Percentiles rank a stretch among this genome's conserved stretches.
Evolutionary conservation across 2,797 vertebrate genomes (phyloP).

Genomic region (Mormyrus proboscirostris): DNA sequence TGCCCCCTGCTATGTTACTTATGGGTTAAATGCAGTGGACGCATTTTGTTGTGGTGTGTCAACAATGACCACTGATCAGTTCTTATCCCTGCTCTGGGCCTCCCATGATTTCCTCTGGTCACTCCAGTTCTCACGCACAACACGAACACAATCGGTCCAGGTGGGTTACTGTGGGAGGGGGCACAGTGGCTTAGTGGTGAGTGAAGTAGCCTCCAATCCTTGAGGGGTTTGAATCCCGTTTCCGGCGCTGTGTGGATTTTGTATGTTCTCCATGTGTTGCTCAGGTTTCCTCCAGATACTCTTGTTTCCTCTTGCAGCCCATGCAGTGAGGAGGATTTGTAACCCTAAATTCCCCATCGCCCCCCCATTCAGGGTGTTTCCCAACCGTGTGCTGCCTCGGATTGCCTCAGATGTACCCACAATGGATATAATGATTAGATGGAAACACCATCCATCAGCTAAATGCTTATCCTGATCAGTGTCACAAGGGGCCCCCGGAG

Average conservation of each 20-base stretch:
- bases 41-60: not conserved
- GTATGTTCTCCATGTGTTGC: not conserved
- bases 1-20: not conserved
- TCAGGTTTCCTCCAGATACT: not conserved
- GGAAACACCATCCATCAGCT: not conserved
- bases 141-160: not conserved
- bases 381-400: not conserved
- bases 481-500: not conserved
- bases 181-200: not conserved
- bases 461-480: not conserved
- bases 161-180: not conserved
- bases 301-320: not conserved
- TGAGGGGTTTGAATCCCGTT: not conserved
- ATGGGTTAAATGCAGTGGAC: not conserved
- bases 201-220: not conserved
- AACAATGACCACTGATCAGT: not conserved
- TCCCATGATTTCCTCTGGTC: not conserved
- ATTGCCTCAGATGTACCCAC: not conserved
- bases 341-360: not conserved
- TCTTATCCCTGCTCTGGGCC: not conserved
- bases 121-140: not conserved
- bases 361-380: not conserved
- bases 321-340: not conserved
- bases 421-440: not conserved
- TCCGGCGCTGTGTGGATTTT: not conserved